A percentile compares a stretch with the other conserved stretches of the same genome.
Conservation (phyloP, 2,113 vertebrate genomes). For the Chaetodon trifascialis region DNA sequence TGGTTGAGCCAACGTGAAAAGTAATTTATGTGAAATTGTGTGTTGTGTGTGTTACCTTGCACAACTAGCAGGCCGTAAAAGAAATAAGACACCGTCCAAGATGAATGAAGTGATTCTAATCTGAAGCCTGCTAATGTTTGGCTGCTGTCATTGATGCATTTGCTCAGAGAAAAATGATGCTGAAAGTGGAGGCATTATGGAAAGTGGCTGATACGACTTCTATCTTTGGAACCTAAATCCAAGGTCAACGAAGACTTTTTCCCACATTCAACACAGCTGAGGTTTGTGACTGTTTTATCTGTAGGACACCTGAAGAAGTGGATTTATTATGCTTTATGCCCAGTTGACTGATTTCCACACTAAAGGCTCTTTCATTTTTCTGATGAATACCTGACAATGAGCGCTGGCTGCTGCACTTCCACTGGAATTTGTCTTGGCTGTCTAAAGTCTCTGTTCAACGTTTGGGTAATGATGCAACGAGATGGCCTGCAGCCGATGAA, state of each 20-base stretch:
- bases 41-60: background rate
- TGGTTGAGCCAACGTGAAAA: no score
- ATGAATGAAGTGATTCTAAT: slow-evolving; percentile 49
- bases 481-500: slow-evolving; percentile 41
- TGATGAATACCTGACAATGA: slow-evolving; percentile 27
- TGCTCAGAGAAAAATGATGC: slow-evolving; percentile 18
- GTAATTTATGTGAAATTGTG: no score
- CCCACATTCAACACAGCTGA: slow-evolving; percentile 9
- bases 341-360: slow-evolving; percentile 8
- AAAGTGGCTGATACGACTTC: slow-evolving; percentile 35
- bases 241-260: slow-evolving; percentile 38
- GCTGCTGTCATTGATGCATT: slow-evolving; percentile 19
- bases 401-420: background rate
- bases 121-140: slow-evolving; percentile 24
- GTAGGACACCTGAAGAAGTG: background rate
- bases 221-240: slow-evolving; percentile 19
- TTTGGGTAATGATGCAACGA: slow-evolving; percentile 32
- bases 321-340: background rate
- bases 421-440: slow-evolving; percentile 25
- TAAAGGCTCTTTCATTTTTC: slow-evolving; percentile 38
- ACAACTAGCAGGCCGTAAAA: background rate
- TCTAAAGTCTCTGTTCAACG: background rate
- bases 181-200: slow-evolving; percentile 27
- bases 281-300: background rate
- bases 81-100: background rate